Percentiles rank a stretch among this genome's conserved stretches.
phyloP scores from a whole-genome alignment of 2,113 vertebrate species.

The Misgurnus mizolepis region DNA sequence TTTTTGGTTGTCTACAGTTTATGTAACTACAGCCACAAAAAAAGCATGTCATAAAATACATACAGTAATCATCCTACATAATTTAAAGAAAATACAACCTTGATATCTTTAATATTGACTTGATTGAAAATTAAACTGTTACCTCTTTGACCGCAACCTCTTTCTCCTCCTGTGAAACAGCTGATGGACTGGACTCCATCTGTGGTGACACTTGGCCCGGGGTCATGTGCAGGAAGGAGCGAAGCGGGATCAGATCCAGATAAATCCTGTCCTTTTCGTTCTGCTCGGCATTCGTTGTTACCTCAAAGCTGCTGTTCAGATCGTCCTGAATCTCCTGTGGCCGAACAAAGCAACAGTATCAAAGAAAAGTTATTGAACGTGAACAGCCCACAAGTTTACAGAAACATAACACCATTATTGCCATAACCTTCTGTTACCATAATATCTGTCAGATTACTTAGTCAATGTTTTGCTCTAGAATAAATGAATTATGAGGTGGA shows the following conservation, averaged over 20 bases:
- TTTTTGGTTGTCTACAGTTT: too few species aligned
- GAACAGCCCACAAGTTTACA: not conserved
- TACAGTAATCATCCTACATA: too few species aligned
- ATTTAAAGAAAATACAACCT: too few species aligned
- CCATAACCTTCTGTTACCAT: constrained; percentile 6
- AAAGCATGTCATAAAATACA: too few species aligned
- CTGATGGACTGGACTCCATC: constrained; percentile 32
- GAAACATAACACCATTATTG: constrained; percentile 3
- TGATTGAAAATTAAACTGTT: too few species aligned
- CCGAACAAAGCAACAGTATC: constrained; percentile 14
- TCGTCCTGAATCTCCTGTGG: constrained; percentile 60
- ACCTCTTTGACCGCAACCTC: constrained; percentile 23
- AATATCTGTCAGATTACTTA: not conserved
- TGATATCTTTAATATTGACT: too few species aligned
- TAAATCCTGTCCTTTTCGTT: constrained; percentile 81
- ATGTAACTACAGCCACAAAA: too few species aligned
- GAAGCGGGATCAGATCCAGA: constrained; percentile 87
- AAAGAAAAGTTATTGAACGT: not conserved
- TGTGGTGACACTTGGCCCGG: constrained; percentile 51
- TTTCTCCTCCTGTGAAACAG: constrained; percentile 46
- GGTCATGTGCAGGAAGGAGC: constrained; percentile 81
- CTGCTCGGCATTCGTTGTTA: constrained; percentile 54
- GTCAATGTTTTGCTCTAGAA: not conserved
- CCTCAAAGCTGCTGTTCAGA: constrained; percentile 55
- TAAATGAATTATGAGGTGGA: too few species aligned